Evolutionary conservation across 1,140 invertebrate genomes (phyloP), one percentile per base, ranked within the genome.

Genomic region (Drosophila sproati): DNA sequence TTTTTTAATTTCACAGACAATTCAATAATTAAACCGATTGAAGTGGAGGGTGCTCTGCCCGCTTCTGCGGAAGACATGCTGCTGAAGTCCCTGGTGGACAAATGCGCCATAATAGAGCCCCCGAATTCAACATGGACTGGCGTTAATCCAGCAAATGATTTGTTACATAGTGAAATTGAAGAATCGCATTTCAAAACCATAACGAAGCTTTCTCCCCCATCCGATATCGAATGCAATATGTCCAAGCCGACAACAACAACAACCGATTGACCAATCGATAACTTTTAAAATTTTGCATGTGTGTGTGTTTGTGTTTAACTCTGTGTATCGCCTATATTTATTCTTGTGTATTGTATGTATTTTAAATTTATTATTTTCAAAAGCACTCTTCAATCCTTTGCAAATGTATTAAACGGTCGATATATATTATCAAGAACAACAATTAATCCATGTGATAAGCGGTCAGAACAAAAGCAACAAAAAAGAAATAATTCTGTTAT

Each of bases 111-210:
- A 5, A 0, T 32, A 10, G 45, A 12, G n/a, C n/a, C 4, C 8
- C 3, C 39, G n/a, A 37, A n/a, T 12, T 8, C 8, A 10, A 28
- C 32, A 8, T 43, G 7, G 20, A 6, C 3, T n/a, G 20, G 4
- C 8, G 20, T 4, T 5, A 29, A 67, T n/a, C 29, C 31, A 20
- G 20, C 20, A 34, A 67, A 57, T 45, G 37, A 43, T 32, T 41
- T 47, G 8, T 20, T 20, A 20, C 39, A 35, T 12, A 7, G 5
- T 3, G 54, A 47, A 43, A 67, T 32, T 31, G 31, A 59, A 28
- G 28, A 20, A 20, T 20, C 20, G 8, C 28, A 54, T 63, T 43
- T 71, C 37, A 45, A 63, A 52, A 52, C 37, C 41, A 35, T 48
- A 28, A 48, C 39, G 7, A 31, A 7, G 20, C 10, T n/a, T 10